A percentile compares a stretch with the other conserved stretches of the same genome.
Conservation (phyloP, 2,113 vertebrate species). For the Columba janthina region DNA sequence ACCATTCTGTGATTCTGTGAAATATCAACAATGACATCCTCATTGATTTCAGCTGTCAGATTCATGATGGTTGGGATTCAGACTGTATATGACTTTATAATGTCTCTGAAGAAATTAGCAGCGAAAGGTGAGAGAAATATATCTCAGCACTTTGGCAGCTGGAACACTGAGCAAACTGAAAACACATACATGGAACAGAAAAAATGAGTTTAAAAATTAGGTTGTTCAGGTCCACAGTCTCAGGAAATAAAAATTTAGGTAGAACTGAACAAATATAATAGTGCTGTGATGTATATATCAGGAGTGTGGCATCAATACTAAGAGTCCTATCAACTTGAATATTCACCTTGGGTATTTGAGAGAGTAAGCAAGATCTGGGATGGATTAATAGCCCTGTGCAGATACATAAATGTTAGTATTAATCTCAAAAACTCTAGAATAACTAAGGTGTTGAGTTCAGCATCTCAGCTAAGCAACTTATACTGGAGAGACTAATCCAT, state of each 20-base stretch:
- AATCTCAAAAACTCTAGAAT: not conserved
- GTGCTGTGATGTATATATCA: not conserved
- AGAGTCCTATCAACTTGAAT: not conserved
- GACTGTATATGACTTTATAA: not conserved
- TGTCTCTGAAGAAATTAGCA: not conserved
- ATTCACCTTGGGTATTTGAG: not conserved
- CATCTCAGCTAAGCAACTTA: not conserved
- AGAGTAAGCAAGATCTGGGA: not conserved
- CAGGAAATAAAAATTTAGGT: not conserved
- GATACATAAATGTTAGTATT: not conserved
- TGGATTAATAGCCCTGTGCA: not conserved
- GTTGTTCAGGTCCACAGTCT: not conserved
- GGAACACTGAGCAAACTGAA: not conserved
- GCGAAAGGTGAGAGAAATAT: not conserved
- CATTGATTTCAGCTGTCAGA: not conserved
- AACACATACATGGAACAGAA: not conserved
- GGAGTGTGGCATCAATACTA: not conserved
- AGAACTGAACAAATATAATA: not conserved
- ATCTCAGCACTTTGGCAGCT: not conserved
- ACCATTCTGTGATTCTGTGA: not conserved
- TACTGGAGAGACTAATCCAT: not conserved
- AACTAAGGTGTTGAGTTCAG: not conserved
- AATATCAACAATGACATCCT: fast-evolving
- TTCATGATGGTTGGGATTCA: not conserved
- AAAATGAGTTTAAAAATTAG: not conserved